Conservation (phyloP, 2,888 invertebrate species). For the Calameuta pallipes region DNA sequence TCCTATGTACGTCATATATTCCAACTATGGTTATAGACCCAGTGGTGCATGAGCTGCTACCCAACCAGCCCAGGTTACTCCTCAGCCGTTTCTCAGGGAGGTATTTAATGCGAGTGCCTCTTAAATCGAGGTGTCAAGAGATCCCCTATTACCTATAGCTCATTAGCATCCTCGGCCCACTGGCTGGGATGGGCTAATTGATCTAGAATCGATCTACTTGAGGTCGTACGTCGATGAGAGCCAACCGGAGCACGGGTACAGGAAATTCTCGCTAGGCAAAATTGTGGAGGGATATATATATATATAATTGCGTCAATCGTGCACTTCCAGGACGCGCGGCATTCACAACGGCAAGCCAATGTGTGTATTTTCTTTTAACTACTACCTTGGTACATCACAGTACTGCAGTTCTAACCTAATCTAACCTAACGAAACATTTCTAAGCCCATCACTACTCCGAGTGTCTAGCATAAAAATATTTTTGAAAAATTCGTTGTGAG, state of each 20-base stretch:
- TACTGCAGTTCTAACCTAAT: no score
- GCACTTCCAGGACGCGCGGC: no score
- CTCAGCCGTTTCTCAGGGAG: neutral
- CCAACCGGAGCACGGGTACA: neutral
- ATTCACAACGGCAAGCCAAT: no score
- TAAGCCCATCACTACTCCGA: no score
- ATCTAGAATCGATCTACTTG: neutral
- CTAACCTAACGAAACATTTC: no score
- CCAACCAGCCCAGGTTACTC: neutral
- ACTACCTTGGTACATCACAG: no score
- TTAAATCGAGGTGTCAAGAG: neutral
- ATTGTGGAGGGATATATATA: neutral
- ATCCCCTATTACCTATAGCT: neutral
- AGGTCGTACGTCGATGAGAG: neutral
- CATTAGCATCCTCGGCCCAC: neutral
- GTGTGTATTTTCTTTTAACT: no score
- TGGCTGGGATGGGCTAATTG: neutral
- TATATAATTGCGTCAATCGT: no score
- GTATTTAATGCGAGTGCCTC: constrained; percentile 5
- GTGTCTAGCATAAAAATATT: no score
- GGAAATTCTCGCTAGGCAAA: neutral
- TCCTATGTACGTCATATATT: neutral
- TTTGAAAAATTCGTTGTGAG: no score
- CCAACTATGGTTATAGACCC: neutral
- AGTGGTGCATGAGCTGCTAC: neutral